phyloP scores from a whole-genome alignment of 35 echinoderm and acorn worm genomes.

The Nesometra sesokonis region DNA sequence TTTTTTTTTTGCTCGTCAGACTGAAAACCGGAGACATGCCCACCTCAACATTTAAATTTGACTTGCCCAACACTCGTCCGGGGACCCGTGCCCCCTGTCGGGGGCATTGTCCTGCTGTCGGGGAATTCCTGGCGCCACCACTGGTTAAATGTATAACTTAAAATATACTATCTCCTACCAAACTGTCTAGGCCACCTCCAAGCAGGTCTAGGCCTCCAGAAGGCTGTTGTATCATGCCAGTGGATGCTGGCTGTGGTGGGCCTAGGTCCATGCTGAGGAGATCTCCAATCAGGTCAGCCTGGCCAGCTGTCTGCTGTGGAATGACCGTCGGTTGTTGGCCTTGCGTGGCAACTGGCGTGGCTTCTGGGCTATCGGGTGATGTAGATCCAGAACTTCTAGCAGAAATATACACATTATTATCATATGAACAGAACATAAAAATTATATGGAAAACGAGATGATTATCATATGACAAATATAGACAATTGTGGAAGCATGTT shows the following conservation, averaged over 20 bases:
- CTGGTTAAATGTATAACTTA: too few relatives aligned
- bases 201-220: slow-evolving; percentile 51
- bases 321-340: slow-evolving; percentile 27
- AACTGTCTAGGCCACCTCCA: slow-evolving; percentile 76
- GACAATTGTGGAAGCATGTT: too few relatives aligned
- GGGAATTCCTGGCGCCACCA: too few relatives aligned
- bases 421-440: not conserved
- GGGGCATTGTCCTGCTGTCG: too few relatives aligned
- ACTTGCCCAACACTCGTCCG: too few relatives aligned
- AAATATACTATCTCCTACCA: too few relatives aligned
- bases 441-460: too few relatives aligned
- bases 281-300: slow-evolving; percentile 78
- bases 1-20: too few relatives aligned
- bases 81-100: too few relatives aligned
- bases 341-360: slow-evolving; percentile 10
- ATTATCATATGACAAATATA: too few relatives aligned
- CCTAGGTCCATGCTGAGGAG: slow-evolving; percentile 94
- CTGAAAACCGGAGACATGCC: too few relatives aligned
- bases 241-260: slow-evolving; percentile 10
- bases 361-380: not conserved
- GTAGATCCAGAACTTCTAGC: slow-evolving; percentile 1
- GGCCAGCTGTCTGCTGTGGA: slow-evolving; percentile 13
- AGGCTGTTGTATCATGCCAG: slow-evolving; percentile 17
- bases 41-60: too few relatives aligned
- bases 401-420: not conserved